Evolutionary conservation across 2,797 vertebrate genomes (phyloP), one percentile per base, ranked within the genome.

Genomic region (Philypnodon macrostomus): DNA sequence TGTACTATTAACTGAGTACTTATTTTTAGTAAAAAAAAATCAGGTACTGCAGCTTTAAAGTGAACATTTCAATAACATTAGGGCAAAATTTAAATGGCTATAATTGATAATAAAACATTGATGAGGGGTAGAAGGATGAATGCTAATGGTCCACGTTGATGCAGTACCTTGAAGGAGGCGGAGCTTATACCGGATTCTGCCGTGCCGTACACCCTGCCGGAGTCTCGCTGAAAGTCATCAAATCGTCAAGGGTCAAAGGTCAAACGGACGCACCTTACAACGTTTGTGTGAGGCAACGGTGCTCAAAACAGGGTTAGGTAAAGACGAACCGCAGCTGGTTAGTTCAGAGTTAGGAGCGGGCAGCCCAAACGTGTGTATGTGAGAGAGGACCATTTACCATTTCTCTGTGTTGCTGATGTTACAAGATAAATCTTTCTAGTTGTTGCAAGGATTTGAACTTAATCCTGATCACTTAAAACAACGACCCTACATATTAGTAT

Each of bases 151-250:
- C 71, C 68, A 73, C 39, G 72, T 72, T 73, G 82, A 85, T 87
- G 87, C 71, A 59, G 63, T 91, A 91, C 90, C 90, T 91, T 91
- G 88, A 91, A 91, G 72, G 90, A 90, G 79, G 90, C 90, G 83
- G 90, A 91, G 87, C 90, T 91, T 90, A 91, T 91, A 91, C 90
- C 88, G 88, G 89, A 91, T 90, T 91, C 90, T 91, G 87, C 87
- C 84, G 88, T 88, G 83, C 89, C 88, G 84, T 89, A 91, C 85
- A 85, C 85, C 60, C 89, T 90, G 83, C 86, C 67, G 83, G 81
- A 81, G 81, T 91, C 89, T 86, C 89, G 90, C 90, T 91, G 90
- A 79, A 90, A 47, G 91, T 87, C 26, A 30, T 81, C 80, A 87
- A 90, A 86, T 83, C 73, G 70, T 85, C 80, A 89, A 60, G 75